Percentiles rank a stretch among this genome's conserved stretches.
These are phyloP conservation scores for Dryobotodes eremita DNA, from an alignment of 2,888 invertebrate species.

Conservation along the genomic window DNA sequence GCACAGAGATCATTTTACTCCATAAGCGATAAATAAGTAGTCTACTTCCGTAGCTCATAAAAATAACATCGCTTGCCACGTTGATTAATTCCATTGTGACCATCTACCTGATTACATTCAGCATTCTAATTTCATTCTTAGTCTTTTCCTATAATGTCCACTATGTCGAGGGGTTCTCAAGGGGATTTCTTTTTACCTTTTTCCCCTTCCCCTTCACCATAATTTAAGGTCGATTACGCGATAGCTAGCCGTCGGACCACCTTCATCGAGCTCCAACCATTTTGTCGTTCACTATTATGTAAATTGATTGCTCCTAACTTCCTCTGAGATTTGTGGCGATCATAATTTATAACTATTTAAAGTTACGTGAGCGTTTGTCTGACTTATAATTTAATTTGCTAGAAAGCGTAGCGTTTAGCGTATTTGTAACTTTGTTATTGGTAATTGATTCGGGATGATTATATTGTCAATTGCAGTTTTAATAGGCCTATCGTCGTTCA, in stretches of 20 bases:
- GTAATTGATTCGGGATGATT: conserved; percentile 17
- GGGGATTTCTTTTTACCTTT: not conserved
- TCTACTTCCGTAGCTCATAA: not conserved
- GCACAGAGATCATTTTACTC: not conserved
- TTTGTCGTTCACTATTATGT: conserved; percentile 61
- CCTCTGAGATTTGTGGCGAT: conserved; percentile 41
- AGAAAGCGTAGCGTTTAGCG: conserved; percentile 46
- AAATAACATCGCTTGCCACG: too few species aligned
- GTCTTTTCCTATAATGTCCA: not conserved
- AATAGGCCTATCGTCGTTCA: not conserved
- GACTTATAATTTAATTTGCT: conserved; percentile 41
- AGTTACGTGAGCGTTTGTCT: conserved; percentile 51
- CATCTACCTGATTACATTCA: conserved; percentile 9
- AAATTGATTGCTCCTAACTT: conserved; percentile 67
- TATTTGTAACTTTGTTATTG: conserved; percentile 15
- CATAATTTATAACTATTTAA: conserved; percentile 52
- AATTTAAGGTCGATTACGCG: conserved; percentile 42
- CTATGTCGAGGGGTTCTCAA: not conserved
- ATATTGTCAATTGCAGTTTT: not conserved
- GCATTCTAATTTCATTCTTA: too few species aligned
- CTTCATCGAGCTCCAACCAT: conserved; percentile 39
- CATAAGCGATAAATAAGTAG: not conserved
- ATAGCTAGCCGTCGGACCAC: conserved; percentile 34
- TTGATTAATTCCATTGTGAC: too few species aligned
- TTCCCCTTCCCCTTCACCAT: conserved; percentile 7